Conservation (phyloP, 2,888 invertebrate species). For the Epirrita christyi region DNA sequence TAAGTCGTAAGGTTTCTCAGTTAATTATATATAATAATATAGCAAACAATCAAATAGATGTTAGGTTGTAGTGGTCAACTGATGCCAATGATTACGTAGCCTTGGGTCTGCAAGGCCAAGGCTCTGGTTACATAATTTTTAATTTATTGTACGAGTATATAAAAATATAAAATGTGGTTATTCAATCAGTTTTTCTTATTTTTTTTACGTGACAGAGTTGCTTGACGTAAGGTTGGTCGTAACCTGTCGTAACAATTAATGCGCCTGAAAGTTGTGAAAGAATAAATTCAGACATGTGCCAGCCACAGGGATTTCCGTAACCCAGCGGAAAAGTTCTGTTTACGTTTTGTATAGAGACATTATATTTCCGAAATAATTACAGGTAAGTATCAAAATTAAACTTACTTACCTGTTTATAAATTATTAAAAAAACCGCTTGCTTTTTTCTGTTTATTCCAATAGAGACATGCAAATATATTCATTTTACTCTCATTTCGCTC, state of each 20-base stretch:
- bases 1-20: conserved; percentile 16
- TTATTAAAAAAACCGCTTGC: too few relatives aligned
- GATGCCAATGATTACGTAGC: conserved; percentile 19
- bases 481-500: too few relatives aligned
- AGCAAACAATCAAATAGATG: conserved; percentile 1
- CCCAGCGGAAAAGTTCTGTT: too few relatives aligned
- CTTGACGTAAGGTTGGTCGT: conserved; percentile 5
- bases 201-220: conserved; percentile 7
- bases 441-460: too few relatives aligned
- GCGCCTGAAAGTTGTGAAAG: conserved; percentile 16
- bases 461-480: too few relatives aligned
- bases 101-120: conserved; percentile 25
- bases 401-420: too few relatives aligned
- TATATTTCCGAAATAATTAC: too few relatives aligned
- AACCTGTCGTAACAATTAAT: conserved; percentile 1
- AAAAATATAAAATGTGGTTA: conserved; percentile 10
- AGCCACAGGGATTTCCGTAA: too few relatives aligned
- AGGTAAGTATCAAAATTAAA: too few relatives aligned
- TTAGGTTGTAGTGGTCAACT: neutral
- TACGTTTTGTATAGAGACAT: too few relatives aligned
- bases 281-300: neutral
- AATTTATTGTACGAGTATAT: conserved; percentile 18
- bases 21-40: conserved; percentile 10
- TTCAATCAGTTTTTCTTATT: conserved; percentile 8
- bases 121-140: conserved; percentile 24